Evolutionary conservation across 2,797 vertebrate species (phyloP).

Genomic region (Orestias chungarensis): DNA sequence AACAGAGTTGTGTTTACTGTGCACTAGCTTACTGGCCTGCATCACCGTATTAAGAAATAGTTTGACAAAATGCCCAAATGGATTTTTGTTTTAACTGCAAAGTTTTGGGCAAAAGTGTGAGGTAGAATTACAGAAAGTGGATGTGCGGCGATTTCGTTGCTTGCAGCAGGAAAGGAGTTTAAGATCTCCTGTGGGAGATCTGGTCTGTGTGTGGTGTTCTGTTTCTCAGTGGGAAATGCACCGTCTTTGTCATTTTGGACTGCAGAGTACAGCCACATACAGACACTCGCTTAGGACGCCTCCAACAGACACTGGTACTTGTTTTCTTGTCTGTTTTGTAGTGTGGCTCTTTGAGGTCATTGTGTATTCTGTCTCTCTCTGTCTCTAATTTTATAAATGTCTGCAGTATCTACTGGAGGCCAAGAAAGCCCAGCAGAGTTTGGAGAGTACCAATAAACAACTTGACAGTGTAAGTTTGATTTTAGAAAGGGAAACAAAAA

Average conservation of each 20-base stretch:
- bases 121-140: background rate
- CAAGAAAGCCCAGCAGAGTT: constrained; percentile 87
- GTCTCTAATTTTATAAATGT: constrained; percentile 63
- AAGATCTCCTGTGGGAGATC: constrained; percentile 42
- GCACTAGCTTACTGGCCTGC: background rate
- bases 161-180: constrained; percentile 59
- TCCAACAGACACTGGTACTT: constrained; percentile 64
- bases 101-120: constrained; percentile 13
- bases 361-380: constrained; percentile 62
- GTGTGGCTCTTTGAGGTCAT: constrained; percentile 56
- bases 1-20: background rate
- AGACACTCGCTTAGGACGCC: constrained; percentile 59
- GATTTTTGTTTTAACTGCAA: constrained; percentile 2
- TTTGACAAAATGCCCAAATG: constrained; percentile 16
- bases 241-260: constrained; percentile 44
- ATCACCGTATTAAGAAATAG: background rate
- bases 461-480: constrained; percentile 85
- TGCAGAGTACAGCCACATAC: constrained; percentile 41
- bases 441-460: constrained; percentile 88
- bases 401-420: constrained; percentile 87
- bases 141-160: constrained; percentile 38
- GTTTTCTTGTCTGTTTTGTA: constrained; percentile 61
- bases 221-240: constrained; percentile 59
- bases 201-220: constrained; percentile 39
- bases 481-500: too few species aligned